phyloP scores from a whole-genome alignment of 2,888 invertebrate genomes.

The Phrixothrix hirtus region DNA sequence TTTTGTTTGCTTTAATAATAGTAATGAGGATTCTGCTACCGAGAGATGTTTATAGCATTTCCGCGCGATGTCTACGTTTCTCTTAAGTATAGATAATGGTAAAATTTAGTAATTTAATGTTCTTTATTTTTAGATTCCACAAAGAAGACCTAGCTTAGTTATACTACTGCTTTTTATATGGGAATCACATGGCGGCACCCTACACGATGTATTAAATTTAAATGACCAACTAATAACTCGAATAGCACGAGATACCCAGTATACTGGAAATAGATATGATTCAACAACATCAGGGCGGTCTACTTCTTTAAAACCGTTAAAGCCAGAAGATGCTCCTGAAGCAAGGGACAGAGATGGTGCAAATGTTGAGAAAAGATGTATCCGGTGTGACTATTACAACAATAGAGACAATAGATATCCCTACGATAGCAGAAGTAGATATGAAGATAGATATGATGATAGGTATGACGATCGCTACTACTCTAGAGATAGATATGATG shows the following conservation, averaged over 20 bases:
- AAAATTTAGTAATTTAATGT: too few relatives aligned
- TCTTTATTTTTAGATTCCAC: slow-evolving; percentile 12
- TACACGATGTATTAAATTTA: slow-evolving; percentile 36
- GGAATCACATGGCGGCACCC: slow-evolving; percentile 14
- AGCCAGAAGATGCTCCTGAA: slow-evolving; percentile 43
- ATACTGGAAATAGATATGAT: slow-evolving; percentile 36
- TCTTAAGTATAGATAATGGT: too few relatives aligned
- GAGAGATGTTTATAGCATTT: too few relatives aligned
- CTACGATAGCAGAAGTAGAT: slow-evolving; percentile 20
- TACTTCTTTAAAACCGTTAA: slow-evolving; percentile 30
- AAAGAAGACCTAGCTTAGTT: not conserved
- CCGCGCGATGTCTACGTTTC: too few relatives aligned
- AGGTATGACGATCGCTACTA: slow-evolving; percentile 51
- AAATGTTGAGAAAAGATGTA: slow-evolving; percentile 41
- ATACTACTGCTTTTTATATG: slow-evolving; percentile 4
- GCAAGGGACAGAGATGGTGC: slow-evolving; percentile 34
- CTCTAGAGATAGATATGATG: slow-evolving; percentile 50
- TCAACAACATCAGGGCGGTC: slow-evolving; percentile 12
- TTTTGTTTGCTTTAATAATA: too few relatives aligned
- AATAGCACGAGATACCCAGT: slow-evolving; percentile 35
- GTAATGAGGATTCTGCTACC: too few relatives aligned
- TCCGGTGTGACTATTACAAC: slow-evolving; percentile 36
- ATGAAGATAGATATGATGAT: slow-evolving; percentile 43
- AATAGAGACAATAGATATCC: slow-evolving; percentile 24
- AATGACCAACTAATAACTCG: slow-evolving; percentile 24